Evolutionary conservation across 2,797 vertebrate genomes (phyloP).

Genomic region (Tamandua tetradactyla): DNA sequence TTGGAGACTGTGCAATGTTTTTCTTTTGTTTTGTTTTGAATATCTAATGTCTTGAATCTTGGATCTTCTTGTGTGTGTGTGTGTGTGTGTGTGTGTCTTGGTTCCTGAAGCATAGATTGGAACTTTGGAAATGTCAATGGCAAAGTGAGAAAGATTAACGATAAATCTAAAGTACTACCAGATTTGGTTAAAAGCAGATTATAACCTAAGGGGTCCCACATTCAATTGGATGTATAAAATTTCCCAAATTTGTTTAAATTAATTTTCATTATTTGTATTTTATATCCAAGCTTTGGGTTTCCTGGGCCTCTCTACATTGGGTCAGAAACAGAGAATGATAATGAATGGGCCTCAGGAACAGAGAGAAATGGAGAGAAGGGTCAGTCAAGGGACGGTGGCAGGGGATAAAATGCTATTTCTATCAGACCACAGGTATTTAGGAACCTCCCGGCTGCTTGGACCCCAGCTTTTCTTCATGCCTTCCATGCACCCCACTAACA

Average conservation of each 20-base stretch:
- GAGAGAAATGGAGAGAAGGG: background rate
- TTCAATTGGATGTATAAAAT: background rate
- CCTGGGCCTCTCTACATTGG: background rate
- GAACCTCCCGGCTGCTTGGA: background rate
- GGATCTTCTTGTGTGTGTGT: too few relatives aligned
- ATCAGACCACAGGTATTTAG: too few relatives aligned
- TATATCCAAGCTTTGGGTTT: background rate
- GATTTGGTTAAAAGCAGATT: background rate
- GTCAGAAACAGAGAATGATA: background rate
- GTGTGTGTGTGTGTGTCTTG: too few relatives aligned
- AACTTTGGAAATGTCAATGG: background rate
- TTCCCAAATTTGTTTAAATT: background rate
- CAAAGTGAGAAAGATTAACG: background rate
- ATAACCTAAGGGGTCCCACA: background rate
- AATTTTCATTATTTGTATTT: background rate
- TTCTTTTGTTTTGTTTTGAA: too few relatives aligned
- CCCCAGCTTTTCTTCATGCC: background rate
- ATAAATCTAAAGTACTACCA: background rate
- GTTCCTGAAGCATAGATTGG: background rate
- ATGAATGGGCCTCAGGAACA: accelerated
- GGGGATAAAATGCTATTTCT: background rate
- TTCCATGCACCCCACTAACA: too few relatives aligned
- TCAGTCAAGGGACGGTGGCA: accelerated
- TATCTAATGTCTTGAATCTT: background rate
- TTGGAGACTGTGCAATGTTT: background rate